Evolutionary conservation across 2,888 invertebrate species (phyloP).

Genomic region (Caenorhabditis virilis): DNA sequence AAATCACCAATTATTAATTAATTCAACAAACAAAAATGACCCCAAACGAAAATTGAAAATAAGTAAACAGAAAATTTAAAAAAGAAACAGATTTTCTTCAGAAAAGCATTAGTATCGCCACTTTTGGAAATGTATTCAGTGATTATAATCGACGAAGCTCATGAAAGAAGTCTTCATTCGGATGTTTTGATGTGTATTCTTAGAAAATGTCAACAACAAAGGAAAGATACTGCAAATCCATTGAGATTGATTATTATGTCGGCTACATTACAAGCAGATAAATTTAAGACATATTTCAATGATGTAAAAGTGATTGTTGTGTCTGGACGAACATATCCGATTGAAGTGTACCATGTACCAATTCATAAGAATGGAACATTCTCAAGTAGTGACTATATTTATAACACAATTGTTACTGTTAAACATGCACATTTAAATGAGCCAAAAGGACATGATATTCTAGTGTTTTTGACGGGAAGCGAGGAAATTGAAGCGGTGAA

Average conservation of each 20-base stretch:
- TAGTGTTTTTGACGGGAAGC: constrained; percentile 80
- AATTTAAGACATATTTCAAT: constrained; percentile 87
- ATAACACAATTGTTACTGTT: constrained; percentile 70
- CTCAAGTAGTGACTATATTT: constrained; percentile 69
- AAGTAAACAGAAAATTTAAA: no score
- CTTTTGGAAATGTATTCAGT: constrained; percentile 72
- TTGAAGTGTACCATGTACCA: constrained; percentile 68
- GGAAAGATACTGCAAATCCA: constrained; percentile 24
- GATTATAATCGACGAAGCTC: constrained; percentile 75
- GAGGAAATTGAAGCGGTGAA: constrained; percentile 81
- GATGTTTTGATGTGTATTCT: constrained; percentile 73
- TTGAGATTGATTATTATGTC: constrained; percentile 85
- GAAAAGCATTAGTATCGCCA: constrained; percentile 69
- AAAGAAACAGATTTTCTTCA: no score
- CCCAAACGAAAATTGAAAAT: neutral
- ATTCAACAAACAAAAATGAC: neutral
- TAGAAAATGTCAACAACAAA: constrained; percentile 46
- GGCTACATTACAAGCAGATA: constrained; percentile 85
- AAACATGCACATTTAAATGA: constrained; percentile 70
- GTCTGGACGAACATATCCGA: constrained; percentile 84
- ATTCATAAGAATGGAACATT: constrained; percentile 29
- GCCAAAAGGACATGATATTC: constrained; percentile 66
- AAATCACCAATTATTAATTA: neutral
- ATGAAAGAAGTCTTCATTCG: constrained; percentile 88
- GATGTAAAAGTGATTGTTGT: constrained; percentile 85